A percentile compares a stretch with the other conserved stretches of the same genome.
phyloP scores from a whole-genome alignment of 1,140 invertebrate genomes.

The Solen grandis region DNA sequence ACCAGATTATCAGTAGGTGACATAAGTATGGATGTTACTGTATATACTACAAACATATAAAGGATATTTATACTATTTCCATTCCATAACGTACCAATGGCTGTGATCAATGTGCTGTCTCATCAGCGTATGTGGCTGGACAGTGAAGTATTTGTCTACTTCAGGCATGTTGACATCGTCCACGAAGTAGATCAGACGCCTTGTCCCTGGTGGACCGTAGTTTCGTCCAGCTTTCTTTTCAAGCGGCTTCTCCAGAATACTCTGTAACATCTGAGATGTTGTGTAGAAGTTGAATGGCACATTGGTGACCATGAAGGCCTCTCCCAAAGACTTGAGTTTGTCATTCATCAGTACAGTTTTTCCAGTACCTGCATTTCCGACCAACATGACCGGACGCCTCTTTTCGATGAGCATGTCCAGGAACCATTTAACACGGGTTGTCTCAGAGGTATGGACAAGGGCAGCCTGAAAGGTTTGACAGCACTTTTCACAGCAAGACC shows the following conservation, averaged over 20 bases:
- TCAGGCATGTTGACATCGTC: slow-evolving; percentile 99
- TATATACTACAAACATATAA: too few species aligned
- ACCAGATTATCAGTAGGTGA: too few species aligned
- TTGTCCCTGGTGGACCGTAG: slow-evolving; percentile 96
- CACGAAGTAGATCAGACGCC: slow-evolving; percentile 97
- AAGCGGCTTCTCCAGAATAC: slow-evolving; percentile 95
- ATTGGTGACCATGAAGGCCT: slow-evolving; percentile 93
- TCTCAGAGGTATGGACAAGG: slow-evolving; percentile 96
- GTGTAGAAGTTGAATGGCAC: slow-evolving; percentile 99
- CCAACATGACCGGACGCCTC: slow-evolving; percentile 95
- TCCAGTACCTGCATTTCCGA: slow-evolving; percentile 89
- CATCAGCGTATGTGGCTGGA: slow-evolving; percentile 97
- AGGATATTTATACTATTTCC: too few species aligned
- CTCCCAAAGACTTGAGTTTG: slow-evolving; percentile 90
- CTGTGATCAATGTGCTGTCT: slow-evolving; percentile 97
- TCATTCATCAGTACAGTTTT: slow-evolving; percentile 86
- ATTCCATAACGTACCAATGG: too few species aligned
- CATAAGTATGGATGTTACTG: too few species aligned
- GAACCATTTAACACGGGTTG: slow-evolving; percentile 93
- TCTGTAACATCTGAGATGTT: slow-evolving; percentile 97
- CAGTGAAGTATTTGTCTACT: slow-evolving; percentile 96
- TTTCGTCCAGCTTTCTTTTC: slow-evolving; percentile 98
- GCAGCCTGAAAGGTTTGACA: slow-evolving; percentile 88
- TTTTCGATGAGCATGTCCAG: slow-evolving; percentile 93
- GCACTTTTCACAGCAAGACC: too few species aligned